Percentiles rank a stretch among this genome's conserved stretches.
Evolutionary conservation across 2,888 invertebrate genomes (phyloP).

Genomic region (Oasisia sp.): DNA sequence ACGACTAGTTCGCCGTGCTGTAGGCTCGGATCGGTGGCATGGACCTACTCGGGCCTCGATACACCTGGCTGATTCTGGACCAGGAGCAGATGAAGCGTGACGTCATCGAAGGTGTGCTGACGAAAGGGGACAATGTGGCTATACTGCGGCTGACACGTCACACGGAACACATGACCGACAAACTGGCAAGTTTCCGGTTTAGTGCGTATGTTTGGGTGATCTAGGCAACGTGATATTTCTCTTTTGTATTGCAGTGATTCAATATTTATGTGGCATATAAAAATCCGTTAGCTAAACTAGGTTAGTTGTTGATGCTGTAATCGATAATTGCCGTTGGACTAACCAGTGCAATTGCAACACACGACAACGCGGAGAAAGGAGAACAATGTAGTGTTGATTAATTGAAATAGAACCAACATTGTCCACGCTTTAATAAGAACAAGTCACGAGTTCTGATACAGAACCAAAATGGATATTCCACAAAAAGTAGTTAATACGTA

Average conservation of each 20-base stretch:
- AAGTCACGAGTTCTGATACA: too few relatives aligned
- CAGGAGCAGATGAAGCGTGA: not conserved
- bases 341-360: too few relatives aligned
- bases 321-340: too few relatives aligned
- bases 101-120: not conserved
- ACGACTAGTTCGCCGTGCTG: not conserved
- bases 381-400: too few relatives aligned
- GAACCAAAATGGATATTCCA: too few relatives aligned
- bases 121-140: not conserved
- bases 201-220: not conserved
- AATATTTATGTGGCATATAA: too few relatives aligned
- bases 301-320: too few relatives aligned
- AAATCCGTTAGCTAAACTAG: too few relatives aligned
- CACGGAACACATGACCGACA: not conserved
- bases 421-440: too few relatives aligned
- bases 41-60: not conserved
- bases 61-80: not conserved
- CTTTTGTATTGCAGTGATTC: not conserved
- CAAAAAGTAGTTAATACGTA: too few relatives aligned
- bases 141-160: not conserved
- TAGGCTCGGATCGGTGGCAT: not conserved
- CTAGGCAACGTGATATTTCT: not conserved
- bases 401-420: too few relatives aligned
- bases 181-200: not conserved
- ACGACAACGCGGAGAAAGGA: too few relatives aligned